phyloP scores from a whole-genome alignment of 2,113 vertebrate genomes.

The Trochalopteron elliotii region DNA sequence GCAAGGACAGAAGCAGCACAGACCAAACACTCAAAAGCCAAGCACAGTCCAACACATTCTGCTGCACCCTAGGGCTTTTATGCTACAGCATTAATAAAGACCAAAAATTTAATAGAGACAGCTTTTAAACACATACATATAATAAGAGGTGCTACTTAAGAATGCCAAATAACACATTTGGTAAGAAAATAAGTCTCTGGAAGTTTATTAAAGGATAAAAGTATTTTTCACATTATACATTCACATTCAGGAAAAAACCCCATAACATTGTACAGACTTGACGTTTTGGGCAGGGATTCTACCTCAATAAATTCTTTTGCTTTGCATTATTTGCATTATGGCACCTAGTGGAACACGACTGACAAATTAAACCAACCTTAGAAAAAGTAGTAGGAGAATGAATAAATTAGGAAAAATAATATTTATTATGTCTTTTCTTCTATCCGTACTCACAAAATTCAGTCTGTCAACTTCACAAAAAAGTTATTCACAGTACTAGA shows the following conservation, averaged over 20 bases:
- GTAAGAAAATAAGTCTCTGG: neutral
- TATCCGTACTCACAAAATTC: neutral
- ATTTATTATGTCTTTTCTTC: neutral
- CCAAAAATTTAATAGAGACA: neutral
- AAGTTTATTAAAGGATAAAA: constrained; percentile 8
- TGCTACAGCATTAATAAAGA: neutral
- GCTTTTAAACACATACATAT: neutral
- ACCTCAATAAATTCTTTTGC: neutral
- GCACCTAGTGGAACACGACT: neutral
- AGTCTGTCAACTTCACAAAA: neutral
- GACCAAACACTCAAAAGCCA: neutral
- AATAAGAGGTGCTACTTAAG: neutral
- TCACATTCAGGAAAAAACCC: neutral
- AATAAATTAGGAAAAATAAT: neutral
- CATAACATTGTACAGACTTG: neutral
- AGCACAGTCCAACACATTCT: neutral
- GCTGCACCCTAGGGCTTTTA: neutral
- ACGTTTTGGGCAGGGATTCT: neutral
- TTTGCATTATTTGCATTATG: neutral
- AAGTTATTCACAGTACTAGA: neutral
- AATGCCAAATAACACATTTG: neutral
- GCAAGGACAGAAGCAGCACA: neutral
- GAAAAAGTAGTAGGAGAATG: neutral
- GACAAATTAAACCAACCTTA: neutral
- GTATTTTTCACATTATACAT: neutral